A percentile compares a stretch with the other conserved stretches of the same genome.
phyloP scores from a whole-genome alignment of 2,113 vertebrate genomes.

The Vicugna pacos region DNA sequence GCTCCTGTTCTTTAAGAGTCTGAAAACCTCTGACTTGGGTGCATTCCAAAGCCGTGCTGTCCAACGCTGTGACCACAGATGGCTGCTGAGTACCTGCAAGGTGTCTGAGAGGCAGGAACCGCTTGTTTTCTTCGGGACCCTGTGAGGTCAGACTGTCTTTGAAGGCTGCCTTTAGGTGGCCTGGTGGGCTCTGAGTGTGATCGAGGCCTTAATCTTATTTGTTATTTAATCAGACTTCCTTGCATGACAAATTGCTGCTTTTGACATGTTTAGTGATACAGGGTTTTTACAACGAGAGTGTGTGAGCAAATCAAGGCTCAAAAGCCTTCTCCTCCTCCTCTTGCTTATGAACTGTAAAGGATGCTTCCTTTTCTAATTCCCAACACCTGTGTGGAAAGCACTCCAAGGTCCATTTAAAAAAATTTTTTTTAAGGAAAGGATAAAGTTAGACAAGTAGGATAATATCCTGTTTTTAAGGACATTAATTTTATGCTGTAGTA shows the following conservation, averaged over 20 bases:
- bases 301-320: slow-evolving; percentile 24
- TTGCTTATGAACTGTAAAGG: neutral
- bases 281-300: neutral
- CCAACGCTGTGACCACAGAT: neutral
- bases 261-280: neutral
- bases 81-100: neutral
- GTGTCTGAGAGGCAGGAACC: neutral
- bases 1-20: neutral
- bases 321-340: neutral
- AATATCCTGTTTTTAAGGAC: slow-evolving; percentile 9
- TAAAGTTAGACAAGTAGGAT: neutral
- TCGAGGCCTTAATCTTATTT: neutral
- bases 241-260: slow-evolving; percentile 40
- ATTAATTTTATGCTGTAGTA: neutral
- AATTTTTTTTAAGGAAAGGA: neutral
- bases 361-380: neutral
- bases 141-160: neutral
- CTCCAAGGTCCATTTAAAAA: neutral
- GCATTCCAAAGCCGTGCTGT: neutral
- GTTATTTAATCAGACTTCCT: slow-evolving; percentile 48
- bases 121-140: neutral
- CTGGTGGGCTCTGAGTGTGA: neutral
- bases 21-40: neutral
- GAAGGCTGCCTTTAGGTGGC: neutral
- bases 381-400: neutral